phyloP scores from a whole-genome alignment of 1,140 invertebrate species.

The Procambarus virginalis region DNA sequence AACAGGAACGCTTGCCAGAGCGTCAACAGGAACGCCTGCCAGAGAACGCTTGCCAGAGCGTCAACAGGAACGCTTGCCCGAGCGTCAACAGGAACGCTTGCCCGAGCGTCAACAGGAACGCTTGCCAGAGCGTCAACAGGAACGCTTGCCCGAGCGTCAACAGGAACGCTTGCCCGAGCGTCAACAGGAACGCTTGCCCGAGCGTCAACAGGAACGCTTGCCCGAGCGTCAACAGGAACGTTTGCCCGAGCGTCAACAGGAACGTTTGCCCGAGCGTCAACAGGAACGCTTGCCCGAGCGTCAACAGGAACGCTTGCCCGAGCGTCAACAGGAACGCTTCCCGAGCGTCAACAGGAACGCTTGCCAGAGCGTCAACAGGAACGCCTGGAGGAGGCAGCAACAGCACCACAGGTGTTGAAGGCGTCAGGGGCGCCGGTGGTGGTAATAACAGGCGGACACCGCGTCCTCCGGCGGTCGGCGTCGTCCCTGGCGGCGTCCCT shows the following conservation, averaged over 20 bases:
- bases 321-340: neutral
- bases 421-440: neutral
- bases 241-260: neutral
- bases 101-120: neutral
- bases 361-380: neutral
- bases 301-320: neutral
- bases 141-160: neutral
- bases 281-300: neutral
- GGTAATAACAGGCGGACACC: neutral
- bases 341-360: neutral
- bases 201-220: neutral
- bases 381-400: neutral
- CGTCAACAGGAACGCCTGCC: neutral
- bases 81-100: too few species aligned
- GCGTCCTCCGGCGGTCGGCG: neutral
- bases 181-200: neutral
- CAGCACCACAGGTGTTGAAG: neutral
- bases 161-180: neutral
- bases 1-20: neutral
- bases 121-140: neutral
- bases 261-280: neutral
- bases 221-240: neutral
- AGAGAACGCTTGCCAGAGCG: too few species aligned
- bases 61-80: too few species aligned
- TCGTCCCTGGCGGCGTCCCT: slow-evolving; percentile 4